A percentile compares a stretch with the other conserved stretches of the same genome.
Conservation (phyloP, 2,113 vertebrate species). For the Philantomba maxwellii region DNA sequence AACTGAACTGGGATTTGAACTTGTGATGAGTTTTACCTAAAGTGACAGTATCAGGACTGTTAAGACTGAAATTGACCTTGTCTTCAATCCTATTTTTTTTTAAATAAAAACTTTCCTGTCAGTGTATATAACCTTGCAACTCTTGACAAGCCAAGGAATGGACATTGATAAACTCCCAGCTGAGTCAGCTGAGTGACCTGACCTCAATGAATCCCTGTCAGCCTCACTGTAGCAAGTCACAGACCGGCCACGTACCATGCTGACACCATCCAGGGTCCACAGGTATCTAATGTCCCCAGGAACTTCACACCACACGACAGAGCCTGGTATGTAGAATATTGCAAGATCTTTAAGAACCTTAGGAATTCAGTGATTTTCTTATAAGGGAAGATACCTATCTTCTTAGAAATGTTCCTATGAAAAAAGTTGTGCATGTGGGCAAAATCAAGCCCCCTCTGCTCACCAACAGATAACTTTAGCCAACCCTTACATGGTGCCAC, state of each 20-base stretch:
- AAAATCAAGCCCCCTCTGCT: background rate
- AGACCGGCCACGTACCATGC: rapidly evolving
- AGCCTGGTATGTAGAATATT: background rate
- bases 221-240: background rate
- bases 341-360: background rate
- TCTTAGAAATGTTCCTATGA: background rate
- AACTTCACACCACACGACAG: background rate
- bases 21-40: background rate
- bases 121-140: background rate
- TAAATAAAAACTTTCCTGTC: background rate
- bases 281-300: rapidly evolving
- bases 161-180: background rate
- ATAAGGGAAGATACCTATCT: background rate
- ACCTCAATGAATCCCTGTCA: background rate
- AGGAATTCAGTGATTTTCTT: background rate
- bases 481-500: background rate
- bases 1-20: background rate
- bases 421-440: background rate
- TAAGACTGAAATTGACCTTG: background rate
- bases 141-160: background rate
- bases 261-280: background rate
- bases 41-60: conserved; percentile 4
- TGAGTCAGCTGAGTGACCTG: background rate
- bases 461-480: background rate
- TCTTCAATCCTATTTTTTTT: background rate